These are phyloP conservation scores for Hydroisotoma schaefferi DNA, from an alignment of 2,888 invertebrate species.

Conservation along the genomic window DNA sequence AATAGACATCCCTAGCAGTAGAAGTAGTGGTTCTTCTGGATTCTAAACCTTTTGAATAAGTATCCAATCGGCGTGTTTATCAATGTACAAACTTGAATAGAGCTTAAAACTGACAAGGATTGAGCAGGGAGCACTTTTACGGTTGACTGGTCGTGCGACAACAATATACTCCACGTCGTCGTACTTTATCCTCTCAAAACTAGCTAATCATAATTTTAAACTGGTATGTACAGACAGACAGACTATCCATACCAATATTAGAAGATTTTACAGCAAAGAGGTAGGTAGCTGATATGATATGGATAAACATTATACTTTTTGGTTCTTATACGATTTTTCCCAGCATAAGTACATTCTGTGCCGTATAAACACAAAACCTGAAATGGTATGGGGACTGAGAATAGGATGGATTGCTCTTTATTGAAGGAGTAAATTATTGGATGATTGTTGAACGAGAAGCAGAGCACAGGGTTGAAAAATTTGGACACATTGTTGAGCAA, in stretches of 20 bases:
- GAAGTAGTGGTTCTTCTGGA: too few species aligned
- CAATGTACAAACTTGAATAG: neutral
- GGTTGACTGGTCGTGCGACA: slow-evolving; percentile 30
- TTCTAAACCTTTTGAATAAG: too few species aligned
- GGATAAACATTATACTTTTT: too few species aligned
- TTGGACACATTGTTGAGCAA: slow-evolving; percentile 1
- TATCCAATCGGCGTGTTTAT: slow-evolving; percentile 14
- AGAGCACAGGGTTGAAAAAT: slow-evolving; percentile 11
- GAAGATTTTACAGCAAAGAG: too few species aligned
- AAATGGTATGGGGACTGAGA: too few species aligned
- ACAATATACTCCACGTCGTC: neutral
- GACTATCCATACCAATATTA: slow-evolving; percentile 1
- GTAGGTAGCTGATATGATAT: too few species aligned
- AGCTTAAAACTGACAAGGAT: slow-evolving; percentile 2
- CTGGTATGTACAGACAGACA: neutral
- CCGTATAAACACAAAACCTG: too few species aligned
- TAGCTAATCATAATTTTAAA: neutral
- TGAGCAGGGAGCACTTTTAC: slow-evolving; percentile 27
- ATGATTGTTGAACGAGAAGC: neutral
- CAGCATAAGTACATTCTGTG: too few species aligned
- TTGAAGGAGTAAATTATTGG: too few species aligned
- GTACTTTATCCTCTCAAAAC: neutral
- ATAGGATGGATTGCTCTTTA: too few species aligned
- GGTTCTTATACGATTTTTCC: too few species aligned
- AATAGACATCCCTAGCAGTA: too few species aligned